Evolutionary conservation across 2,888 invertebrate genomes (phyloP).

Genomic region (Drosophila testacea): DNA sequence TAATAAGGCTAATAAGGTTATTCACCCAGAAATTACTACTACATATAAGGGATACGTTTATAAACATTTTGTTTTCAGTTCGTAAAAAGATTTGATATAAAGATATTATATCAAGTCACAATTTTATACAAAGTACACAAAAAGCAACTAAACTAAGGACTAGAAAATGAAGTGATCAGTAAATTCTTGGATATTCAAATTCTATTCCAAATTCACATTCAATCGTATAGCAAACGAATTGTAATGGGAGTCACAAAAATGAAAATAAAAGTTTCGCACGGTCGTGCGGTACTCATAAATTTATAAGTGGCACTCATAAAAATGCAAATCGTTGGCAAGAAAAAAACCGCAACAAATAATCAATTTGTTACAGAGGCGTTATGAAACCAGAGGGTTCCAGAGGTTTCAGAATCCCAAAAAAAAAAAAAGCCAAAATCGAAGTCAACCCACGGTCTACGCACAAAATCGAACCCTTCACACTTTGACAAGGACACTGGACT

Average conservation of each 20-base stretch:
- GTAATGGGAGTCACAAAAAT: conserved; percentile 34
- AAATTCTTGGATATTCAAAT: not conserved
- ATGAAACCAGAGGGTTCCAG: conserved; percentile 24
- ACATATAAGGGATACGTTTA: no score
- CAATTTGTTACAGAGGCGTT: conserved; percentile 79
- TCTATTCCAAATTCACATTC: not conserved
- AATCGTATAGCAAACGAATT: conserved; percentile 8
- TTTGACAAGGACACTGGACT: conserved; percentile 48
- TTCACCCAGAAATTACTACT: no score
- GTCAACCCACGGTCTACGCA: conserved; percentile 56
- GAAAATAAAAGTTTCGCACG: conserved; percentile 64
- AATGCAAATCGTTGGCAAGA: conserved; percentile 60
- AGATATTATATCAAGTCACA: not conserved
- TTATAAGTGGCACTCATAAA: conserved; percentile 75
- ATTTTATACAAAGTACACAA: not conserved
- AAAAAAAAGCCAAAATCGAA: not conserved
- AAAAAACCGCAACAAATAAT: conserved; percentile 75
- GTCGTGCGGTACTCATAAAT: conserved; percentile 72
- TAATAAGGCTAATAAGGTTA: not conserved
- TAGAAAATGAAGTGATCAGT: not conserved
- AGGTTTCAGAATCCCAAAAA: conserved; percentile 11
- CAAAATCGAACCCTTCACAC: conserved; percentile 64
- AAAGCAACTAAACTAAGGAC: not conserved
- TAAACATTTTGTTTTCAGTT: not conserved
- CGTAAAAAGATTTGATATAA: not conserved